phyloP scores from a whole-genome alignment of 2,113 vertebrate genomes.

The Triplophysa siluroides region DNA sequence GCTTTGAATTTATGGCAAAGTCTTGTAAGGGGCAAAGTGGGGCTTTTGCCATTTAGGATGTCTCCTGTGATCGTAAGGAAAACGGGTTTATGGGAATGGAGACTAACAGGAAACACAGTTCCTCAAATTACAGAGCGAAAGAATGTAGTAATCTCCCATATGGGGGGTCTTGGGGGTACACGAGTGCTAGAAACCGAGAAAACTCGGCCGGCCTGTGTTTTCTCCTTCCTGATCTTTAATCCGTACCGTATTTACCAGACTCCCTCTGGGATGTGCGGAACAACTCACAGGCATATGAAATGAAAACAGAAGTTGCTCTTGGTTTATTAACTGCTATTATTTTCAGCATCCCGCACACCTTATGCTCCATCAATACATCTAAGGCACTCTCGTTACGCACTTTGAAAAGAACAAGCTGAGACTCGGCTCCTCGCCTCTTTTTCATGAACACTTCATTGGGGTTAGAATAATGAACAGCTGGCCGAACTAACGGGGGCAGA shows the following conservation, averaged over 20 bases:
- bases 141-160: constrained; percentile 17
- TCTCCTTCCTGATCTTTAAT: constrained; percentile 57
- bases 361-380: constrained; percentile 52
- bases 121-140: constrained; percentile 55
- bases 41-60: constrained; percentile 1
- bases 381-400: constrained; percentile 56
- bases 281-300: constrained; percentile 64
- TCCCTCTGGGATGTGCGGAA: constrained; percentile 66
- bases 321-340: constrained; percentile 69
- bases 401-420: constrained; percentile 44
- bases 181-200: constrained; percentile 46
- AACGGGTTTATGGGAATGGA: constrained; percentile 8
- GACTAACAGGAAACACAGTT: constrained; percentile 27
- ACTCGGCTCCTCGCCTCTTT: constrained; percentile 8
- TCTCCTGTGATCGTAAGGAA: constrained; percentile 5
- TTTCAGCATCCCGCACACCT: constrained; percentile 60
- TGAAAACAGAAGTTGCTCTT: constrained; percentile 66
- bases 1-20: background rate
- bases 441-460: constrained; percentile 57
- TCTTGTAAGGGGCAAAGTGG: background rate
- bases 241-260: constrained; percentile 59
- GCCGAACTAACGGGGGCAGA: constrained; percentile 1
- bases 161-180: constrained; percentile 39
- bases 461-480: constrained; percentile 33
- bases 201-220: constrained; percentile 60